Evolutionary conservation across 1,140 invertebrate genomes (phyloP).

Genomic region (Heliconius hermathena): DNA sequence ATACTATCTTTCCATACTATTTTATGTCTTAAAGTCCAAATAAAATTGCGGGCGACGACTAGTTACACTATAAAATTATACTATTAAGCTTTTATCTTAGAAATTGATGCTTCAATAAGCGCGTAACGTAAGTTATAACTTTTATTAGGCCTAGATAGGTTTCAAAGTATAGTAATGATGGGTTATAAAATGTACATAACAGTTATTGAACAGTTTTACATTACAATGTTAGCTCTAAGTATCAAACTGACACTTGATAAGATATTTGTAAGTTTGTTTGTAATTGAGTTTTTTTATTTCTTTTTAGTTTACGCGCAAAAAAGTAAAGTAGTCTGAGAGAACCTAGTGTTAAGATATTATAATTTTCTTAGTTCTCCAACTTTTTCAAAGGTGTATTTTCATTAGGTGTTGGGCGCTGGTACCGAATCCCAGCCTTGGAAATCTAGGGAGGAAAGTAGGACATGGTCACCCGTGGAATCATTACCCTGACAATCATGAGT

Average conservation of each 20-base stretch:
- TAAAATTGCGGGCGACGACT: not conserved
- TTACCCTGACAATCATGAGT: too few relatives aligned
- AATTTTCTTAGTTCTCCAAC: too few relatives aligned
- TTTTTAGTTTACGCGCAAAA: too few relatives aligned
- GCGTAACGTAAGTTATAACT: not conserved
- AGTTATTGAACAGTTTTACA: not conserved
- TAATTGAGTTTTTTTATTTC: too few relatives aligned
- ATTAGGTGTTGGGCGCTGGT: too few relatives aligned
- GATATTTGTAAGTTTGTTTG: too few relatives aligned
- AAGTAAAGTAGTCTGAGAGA: not conserved
- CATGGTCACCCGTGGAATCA: too few relatives aligned
- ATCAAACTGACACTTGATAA: not conserved
- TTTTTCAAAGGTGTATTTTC: too few relatives aligned
- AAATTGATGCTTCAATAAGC: not conserved
- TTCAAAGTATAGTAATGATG: slow-evolving; percentile 2
- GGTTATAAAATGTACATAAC: not conserved
- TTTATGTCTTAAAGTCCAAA: too few relatives aligned
- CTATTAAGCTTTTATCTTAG: not conserved
- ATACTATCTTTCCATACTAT: too few relatives aligned
- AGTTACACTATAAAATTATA: not conserved
- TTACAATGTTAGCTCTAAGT: not conserved
- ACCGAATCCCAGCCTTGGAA: too few relatives aligned
- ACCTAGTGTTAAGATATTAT: not conserved
- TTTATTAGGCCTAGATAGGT: not conserved
- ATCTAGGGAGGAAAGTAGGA: too few relatives aligned